Conservation (phyloP, 2,888 invertebrate species). For the Glyphotaelius pellucidus region DNA sequence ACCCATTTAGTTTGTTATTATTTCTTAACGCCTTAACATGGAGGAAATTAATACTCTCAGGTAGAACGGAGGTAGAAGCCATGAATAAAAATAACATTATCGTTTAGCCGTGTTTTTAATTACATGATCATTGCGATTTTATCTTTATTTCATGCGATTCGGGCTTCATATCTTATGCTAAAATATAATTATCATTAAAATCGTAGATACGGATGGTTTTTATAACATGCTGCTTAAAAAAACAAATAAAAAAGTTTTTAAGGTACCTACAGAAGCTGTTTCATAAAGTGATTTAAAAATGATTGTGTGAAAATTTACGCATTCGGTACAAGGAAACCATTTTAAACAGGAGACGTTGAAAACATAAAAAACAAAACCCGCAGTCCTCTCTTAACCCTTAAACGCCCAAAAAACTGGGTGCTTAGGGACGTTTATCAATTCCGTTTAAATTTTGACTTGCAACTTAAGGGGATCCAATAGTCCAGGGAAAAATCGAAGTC, state of each 20-base stretch:
- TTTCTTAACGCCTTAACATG: slow-evolving; percentile 58
- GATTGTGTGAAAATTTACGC: background rate
- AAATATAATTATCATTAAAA: background rate
- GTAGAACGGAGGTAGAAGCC: slow-evolving; percentile 34
- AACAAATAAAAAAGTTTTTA: background rate
- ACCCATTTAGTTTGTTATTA: slow-evolving; percentile 57
- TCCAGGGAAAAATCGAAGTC: too few relatives aligned
- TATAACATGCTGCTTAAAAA: background rate
- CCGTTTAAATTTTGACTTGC: too few relatives aligned
- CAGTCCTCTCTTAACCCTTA: too few relatives aligned
- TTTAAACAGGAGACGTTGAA: background rate
- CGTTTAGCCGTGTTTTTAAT: slow-evolving; percentile 41
- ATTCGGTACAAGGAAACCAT: background rate
- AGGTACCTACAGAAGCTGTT: background rate
- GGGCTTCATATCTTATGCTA: background rate
- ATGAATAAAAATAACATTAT: slow-evolving; percentile 46
- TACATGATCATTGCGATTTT: background rate
- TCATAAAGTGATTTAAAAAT: background rate
- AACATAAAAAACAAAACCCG: too few relatives aligned
- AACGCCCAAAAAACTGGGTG: too few relatives aligned
- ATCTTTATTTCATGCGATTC: slow-evolving; percentile 2
- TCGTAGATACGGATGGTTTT: background rate
- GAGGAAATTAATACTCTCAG: slow-evolving; percentile 8
- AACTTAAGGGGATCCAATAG: too few relatives aligned
- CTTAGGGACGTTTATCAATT: too few relatives aligned